Evolutionary conservation across 2,888 invertebrate species (phyloP).

Genomic region (Lathronympha strigana): DNA sequence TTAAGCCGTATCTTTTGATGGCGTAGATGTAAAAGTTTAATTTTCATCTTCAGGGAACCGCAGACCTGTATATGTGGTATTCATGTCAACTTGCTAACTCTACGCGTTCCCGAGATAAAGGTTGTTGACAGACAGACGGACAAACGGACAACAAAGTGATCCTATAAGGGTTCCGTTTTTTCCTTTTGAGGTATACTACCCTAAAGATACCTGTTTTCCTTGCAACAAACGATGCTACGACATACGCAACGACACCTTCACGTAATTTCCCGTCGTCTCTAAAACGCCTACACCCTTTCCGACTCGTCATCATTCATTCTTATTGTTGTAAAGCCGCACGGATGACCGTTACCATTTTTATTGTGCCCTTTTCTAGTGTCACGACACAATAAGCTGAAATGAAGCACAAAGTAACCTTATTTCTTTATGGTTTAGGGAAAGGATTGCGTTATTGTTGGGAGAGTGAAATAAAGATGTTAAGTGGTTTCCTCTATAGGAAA

Average conservation of each 20-base stretch:
- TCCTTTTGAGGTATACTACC: no score
- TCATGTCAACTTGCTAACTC: no score
- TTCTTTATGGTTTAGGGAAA: slow-evolving; percentile 7
- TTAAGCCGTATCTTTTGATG: no score
- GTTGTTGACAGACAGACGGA: no score
- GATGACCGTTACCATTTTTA: slow-evolving; percentile 36
- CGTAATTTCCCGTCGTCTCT: slow-evolving; percentile 37
- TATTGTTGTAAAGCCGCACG: slow-evolving; percentile 50
- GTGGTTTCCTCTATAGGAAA: neutral
- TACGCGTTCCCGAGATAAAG: no score
- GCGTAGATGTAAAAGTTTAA: no score
- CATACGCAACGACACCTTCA: slow-evolving; percentile 40
- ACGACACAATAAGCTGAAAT: slow-evolving; percentile 29
- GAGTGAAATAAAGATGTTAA: neutral
- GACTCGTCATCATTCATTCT: slow-evolving; percentile 60
- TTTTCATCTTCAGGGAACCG: no score
- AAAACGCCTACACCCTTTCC: slow-evolving; percentile 53
- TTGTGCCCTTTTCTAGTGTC: slow-evolving; percentile 34
- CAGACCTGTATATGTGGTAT: no score
- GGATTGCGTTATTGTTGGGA: slow-evolving; percentile 6
- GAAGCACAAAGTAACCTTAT: neutral
- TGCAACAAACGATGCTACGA: no score
- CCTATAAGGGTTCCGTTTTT: no score
- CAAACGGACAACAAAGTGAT: no score
- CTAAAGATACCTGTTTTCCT: no score